phyloP scores from a whole-genome alignment of 2,113 vertebrate genomes.

The Gracilinanus agilis region DNA sequence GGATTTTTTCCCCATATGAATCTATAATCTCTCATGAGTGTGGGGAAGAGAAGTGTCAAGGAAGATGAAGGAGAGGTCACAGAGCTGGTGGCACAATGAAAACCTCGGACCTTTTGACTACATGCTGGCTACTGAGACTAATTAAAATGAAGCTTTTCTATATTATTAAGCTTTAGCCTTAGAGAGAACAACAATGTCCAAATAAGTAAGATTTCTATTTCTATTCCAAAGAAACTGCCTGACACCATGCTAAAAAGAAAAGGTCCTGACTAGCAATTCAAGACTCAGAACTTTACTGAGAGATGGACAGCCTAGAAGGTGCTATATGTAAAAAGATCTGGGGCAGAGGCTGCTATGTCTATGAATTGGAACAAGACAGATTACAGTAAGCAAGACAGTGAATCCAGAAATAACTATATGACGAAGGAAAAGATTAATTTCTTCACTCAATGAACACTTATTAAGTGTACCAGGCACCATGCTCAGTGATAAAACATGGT shows the following conservation, averaged over 20 bases:
- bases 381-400: neutral
- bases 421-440: neutral
- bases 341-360: neutral
- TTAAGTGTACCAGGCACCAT: neutral
- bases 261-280: neutral
- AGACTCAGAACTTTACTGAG: neutral
- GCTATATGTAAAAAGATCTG: neutral
- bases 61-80: neutral
- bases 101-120: neutral
- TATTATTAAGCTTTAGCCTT: neutral
- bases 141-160: neutral
- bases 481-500: neutral
- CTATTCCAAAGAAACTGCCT: neutral
- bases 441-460: neutral
- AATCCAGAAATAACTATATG: neutral
- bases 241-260: too few species aligned
- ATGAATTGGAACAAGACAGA: neutral
- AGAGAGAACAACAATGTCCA: neutral
- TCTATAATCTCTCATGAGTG: neutral
- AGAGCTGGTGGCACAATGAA: neutral
- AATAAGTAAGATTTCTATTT: neutral
- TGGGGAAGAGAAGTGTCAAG: neutral
- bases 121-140: neutral
- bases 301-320: neutral
- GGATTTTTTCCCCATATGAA: neutral